Percentiles rank a stretch among this genome's conserved stretches.
These are phyloP conservation scores for Spizaetus ornatus DNA, from an alignment of 2,113 vertebrate genomes.

Conservation along the genomic window DNA sequence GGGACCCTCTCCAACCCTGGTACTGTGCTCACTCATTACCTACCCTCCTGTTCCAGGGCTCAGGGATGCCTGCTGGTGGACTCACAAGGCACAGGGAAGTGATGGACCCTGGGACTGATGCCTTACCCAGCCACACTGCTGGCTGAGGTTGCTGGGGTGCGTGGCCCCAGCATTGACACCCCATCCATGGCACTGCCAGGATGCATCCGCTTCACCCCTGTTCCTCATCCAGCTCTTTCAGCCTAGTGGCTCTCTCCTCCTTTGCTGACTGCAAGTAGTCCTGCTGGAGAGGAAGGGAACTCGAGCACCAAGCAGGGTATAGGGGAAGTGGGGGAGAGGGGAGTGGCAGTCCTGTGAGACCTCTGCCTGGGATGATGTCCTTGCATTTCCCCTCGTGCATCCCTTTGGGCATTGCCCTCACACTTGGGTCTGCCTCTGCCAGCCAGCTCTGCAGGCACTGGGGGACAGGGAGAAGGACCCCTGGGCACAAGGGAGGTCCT, in stretches of 20 bases:
- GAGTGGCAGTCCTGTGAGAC: not conserved
- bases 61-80: not conserved
- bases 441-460: not conserved
- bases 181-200: not conserved
- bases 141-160: not conserved
- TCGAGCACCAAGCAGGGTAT: not conserved
- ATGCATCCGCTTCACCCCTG: not conserved
- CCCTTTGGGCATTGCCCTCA: not conserved
- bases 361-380: not conserved
- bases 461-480: not conserved
- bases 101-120: no score
- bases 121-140: not conserved
- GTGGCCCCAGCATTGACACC: not conserved
- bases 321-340: not conserved
- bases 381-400: not conserved
- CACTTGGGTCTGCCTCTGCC: not conserved
- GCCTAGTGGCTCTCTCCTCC: not conserved
- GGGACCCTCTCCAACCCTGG: not conserved
- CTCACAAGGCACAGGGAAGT: not conserved
- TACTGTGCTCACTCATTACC: not conserved
- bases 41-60: not conserved
- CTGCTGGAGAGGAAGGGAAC: not conserved
- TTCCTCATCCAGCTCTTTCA: not conserved
- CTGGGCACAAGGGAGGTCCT: no score
- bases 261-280: not conserved